Percentiles rank a stretch among this genome's conserved stretches.
Conservation (phyloP, 1,140 invertebrate species). For the Antheraea pernyi region DNA sequence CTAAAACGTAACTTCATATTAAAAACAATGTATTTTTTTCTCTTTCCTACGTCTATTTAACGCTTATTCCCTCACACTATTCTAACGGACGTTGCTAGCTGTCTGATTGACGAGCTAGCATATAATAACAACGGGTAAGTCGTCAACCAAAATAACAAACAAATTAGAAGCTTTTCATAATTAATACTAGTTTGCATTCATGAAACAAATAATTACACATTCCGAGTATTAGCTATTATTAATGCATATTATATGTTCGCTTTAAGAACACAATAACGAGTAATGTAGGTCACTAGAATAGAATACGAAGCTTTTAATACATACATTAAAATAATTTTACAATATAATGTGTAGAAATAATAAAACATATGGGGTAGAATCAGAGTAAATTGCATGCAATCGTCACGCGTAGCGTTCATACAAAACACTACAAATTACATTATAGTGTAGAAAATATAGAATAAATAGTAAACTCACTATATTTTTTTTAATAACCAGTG, state of each 20-base stretch:
- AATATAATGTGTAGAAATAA: not conserved
- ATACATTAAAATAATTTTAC: constrained; percentile 25
- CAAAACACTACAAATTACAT: not conserved
- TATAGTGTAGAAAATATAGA: constrained; percentile 1
- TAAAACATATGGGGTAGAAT: not conserved
- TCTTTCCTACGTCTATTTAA: constrained; percentile 80
- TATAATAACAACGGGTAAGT: constrained; percentile 87
- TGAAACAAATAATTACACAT: not conserved
- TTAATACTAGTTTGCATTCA: not conserved
- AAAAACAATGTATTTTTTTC: constrained; percentile 56
- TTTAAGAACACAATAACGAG: not conserved
- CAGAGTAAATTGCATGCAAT: constrained; percentile 19
- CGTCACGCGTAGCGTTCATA: constrained; percentile 12
- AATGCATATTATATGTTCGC: not conserved
- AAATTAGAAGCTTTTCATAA: constrained; percentile 55
- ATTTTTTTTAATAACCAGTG: not conserved
- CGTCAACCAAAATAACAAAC: constrained; percentile 38
- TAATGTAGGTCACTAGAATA: not conserved
- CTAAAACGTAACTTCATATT: constrained; percentile 52
- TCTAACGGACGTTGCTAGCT: constrained; percentile 81
- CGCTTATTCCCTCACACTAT: constrained; percentile 80
- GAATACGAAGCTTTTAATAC: constrained; percentile 4
- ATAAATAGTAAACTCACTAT: not conserved
- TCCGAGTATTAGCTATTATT: not conserved
- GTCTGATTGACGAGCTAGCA: constrained; percentile 91